phyloP scores from a whole-genome alignment of 2,113 vertebrate genomes.

The Cairina moschata region DNA sequence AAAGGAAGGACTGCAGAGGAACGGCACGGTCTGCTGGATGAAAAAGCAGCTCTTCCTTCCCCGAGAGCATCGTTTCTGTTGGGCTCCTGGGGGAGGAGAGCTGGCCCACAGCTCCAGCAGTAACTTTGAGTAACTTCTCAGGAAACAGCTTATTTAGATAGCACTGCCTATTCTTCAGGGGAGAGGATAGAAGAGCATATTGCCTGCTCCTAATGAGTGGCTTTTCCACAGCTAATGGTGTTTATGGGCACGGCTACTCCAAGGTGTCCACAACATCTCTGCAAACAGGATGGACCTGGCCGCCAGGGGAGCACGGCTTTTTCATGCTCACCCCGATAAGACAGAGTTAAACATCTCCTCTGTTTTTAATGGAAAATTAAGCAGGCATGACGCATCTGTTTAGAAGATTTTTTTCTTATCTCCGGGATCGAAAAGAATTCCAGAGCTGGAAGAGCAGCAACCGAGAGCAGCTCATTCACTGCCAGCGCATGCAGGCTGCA shows the following conservation, averaged over 20 bases:
- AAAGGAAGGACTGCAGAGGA: not conserved
- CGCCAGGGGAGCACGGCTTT: not conserved
- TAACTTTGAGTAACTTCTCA: constrained; percentile 66
- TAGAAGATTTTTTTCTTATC: constrained; percentile 58
- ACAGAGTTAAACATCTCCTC: constrained; percentile 57
- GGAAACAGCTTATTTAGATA: constrained; percentile 74
- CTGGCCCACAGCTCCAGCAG: constrained; percentile 44
- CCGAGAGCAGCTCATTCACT: constrained; percentile 25
- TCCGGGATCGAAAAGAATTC: constrained; percentile 59
- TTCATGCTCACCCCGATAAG: not conserved
- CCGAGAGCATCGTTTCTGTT: not conserved
- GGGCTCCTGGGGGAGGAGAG: not conserved
- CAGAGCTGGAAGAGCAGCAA: constrained; percentile 42
- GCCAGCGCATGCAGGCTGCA: not conserved
- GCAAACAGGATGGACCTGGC: not conserved
- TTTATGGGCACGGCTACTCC: constrained; percentile 24
- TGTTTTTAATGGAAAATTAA: constrained; percentile 48
- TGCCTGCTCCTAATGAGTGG: constrained; percentile 58
- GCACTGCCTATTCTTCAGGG: constrained; percentile 36
- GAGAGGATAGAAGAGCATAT: constrained; percentile 8
- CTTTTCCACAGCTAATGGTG: constrained; percentile 43
- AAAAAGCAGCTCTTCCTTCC: not conserved
- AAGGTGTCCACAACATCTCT: not conserved
- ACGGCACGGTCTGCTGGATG: not conserved
- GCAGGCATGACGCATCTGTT: constrained; percentile 66